These are phyloP conservation scores for Melanocharis versteri DNA, from an alignment of 2,113 vertebrate species.

Conservation along the genomic window DNA sequence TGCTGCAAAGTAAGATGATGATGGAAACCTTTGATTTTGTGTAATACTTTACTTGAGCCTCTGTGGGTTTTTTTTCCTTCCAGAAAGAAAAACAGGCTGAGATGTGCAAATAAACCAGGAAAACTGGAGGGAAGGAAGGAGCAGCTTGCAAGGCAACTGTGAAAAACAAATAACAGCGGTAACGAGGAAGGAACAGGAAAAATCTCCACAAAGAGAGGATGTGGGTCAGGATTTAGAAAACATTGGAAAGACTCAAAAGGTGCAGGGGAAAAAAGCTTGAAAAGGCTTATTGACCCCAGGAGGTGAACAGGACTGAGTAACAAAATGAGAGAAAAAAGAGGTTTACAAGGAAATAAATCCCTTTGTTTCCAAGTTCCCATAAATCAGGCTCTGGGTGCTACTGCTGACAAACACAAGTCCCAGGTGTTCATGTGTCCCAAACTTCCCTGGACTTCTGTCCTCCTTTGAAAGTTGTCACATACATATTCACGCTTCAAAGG, in stretches of 20 bases:
- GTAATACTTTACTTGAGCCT: neutral
- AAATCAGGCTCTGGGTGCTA: neutral
- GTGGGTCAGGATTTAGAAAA: neutral
- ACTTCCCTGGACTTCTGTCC: neutral
- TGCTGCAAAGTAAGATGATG: neutral
- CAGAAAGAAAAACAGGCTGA: neutral
- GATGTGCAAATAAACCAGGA: slow-evolving; percentile 29
- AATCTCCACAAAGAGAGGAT: slow-evolving; percentile 1
- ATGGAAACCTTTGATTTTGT: neutral
- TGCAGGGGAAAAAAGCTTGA: neutral
- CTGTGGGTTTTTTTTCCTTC: neutral
- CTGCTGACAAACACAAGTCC: neutral
- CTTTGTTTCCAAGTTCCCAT: neutral
- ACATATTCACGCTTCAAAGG: neutral
- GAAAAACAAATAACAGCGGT: neutral
- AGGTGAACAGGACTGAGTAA: neutral
- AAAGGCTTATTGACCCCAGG: neutral
- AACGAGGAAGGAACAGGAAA: neutral
- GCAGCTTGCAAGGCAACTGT: neutral
- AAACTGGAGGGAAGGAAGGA: slow-evolving; percentile 14
- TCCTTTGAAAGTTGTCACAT: neutral
- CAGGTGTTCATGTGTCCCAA: neutral
- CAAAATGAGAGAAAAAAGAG: neutral
- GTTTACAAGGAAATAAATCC: neutral
- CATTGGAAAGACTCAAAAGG: neutral